These are phyloP conservation scores for Aplidium turbinatum DNA, from an alignment of 23 tunicate genomes.

Conservation along the genomic window DNA sequence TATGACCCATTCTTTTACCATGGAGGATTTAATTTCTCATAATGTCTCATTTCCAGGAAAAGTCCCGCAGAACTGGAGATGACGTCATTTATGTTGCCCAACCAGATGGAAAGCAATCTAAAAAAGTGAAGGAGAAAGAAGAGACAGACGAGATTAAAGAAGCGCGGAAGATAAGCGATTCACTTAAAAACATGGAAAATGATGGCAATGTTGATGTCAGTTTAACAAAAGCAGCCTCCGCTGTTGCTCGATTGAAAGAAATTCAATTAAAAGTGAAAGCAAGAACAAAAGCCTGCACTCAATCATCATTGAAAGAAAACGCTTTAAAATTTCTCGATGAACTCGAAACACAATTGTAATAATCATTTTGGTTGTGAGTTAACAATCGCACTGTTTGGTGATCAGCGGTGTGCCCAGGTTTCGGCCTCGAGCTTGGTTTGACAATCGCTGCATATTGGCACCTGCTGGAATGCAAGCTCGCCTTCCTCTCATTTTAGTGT, in stretches of 20 bases:
- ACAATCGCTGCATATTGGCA: too few species aligned
- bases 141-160: too few species aligned
- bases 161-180: constrained; percentile 27
- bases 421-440: too few species aligned
- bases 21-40: too few species aligned
- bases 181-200: constrained; percentile 2
- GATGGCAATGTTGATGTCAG: constrained; percentile 22
- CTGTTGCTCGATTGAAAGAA: constrained; percentile 23
- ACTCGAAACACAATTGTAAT: constrained; percentile 43
- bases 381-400: too few species aligned
- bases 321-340: constrained; percentile 62
- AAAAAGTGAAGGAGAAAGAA: constrained; percentile 17
- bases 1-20: too few species aligned
- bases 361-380: too few species aligned
- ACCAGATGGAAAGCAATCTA: constrained; percentile 17
- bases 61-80: background rate
- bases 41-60: background rate
- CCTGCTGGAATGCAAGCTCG: too few species aligned
- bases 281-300: constrained; percentile 8
- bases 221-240: constrained; percentile 1
- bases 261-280: constrained; percentile 18
- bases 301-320: background rate
- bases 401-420: too few species aligned
- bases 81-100: constrained; percentile 44
- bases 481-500: too few species aligned